phyloP scores from a whole-genome alignment of 1,140 invertebrate genomes.

The Camponotus pennsylvanicus region DNA sequence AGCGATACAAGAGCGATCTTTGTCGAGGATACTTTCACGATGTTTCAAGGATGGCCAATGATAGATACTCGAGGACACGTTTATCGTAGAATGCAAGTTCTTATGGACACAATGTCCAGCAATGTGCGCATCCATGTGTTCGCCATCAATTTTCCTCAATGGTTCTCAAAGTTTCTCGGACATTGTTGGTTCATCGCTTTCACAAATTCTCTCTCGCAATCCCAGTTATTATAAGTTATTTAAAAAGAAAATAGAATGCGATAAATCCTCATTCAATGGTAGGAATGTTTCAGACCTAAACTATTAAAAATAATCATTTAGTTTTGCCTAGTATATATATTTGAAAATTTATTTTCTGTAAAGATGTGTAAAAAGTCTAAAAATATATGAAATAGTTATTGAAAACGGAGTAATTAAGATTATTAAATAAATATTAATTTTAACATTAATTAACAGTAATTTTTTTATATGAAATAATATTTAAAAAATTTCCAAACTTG shows the following conservation, averaged over 20 bases:
- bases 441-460: too few relatives aligned
- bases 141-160: background rate
- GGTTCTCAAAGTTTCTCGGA: background rate
- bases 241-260: background rate
- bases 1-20: background rate
- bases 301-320: too few relatives aligned
- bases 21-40: background rate
- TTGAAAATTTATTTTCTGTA: too few relatives aligned
- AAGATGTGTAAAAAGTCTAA: too few relatives aligned
- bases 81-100: conserved; percentile 20
- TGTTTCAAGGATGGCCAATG: background rate
- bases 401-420: too few relatives aligned
- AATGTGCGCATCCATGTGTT: background rate
- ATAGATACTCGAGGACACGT: conserved; percentile 27
- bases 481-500: too few relatives aligned
- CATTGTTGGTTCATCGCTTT: background rate
- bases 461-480: too few relatives aligned
- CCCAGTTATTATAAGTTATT: background rate
- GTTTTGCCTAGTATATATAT: too few relatives aligned
- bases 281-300: too few relatives aligned
- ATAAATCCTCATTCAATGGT: background rate
- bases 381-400: too few relatives aligned
- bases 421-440: too few relatives aligned
- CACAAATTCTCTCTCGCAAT: background rate
- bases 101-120: background rate